A percentile compares a stretch with the other conserved stretches of the same genome.
Evolutionary conservation across 2,888 invertebrate species (phyloP).

Genomic region (Kuschelorhynchus macadamiae): DNA sequence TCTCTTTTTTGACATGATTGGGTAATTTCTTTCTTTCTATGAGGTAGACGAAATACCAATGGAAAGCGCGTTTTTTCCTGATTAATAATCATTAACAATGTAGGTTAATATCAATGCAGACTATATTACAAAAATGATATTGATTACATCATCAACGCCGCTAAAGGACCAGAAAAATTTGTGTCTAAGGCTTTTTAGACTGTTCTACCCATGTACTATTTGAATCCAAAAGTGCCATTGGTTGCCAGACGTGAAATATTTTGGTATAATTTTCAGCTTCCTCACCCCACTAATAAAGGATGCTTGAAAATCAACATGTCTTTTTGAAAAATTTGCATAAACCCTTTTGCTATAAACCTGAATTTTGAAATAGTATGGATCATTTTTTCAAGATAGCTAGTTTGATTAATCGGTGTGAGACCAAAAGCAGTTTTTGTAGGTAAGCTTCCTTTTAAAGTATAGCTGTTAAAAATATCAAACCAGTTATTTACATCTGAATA

Average conservation of each 20-base stretch:
- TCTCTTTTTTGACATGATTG: no score
- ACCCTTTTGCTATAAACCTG: slow-evolving; percentile 15
- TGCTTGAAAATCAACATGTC: no score
- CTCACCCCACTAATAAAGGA: no score
- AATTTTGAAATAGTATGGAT: neutral
- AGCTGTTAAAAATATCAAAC: slow-evolving; percentile 41
- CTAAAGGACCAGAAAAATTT: slow-evolving; percentile 25
- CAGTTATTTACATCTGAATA: slow-evolving; percentile 29
- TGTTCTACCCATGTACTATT: neutral
- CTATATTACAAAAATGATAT: neutral
- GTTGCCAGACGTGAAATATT: no score
- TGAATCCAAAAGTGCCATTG: no score
- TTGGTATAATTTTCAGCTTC: no score
- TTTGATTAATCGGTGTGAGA: slow-evolving; percentile 6
- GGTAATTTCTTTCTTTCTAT: neutral
- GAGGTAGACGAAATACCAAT: neutral
- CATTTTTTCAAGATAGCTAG: slow-evolving; percentile 21
- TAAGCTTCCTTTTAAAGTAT: neutral
- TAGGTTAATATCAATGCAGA: neutral
- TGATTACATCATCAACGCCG: slow-evolving; percentile 1
- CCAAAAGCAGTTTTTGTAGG: slow-evolving; percentile 33
- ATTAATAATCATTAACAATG: slow-evolving; percentile 1
- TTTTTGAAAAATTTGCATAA: no score
- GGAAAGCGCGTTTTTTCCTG: neutral
- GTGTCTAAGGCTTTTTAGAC: neutral